Base-by-base conservation (phyloP, 2,888 invertebrate genomes). In the Lamellibrachia columna region DNA sequence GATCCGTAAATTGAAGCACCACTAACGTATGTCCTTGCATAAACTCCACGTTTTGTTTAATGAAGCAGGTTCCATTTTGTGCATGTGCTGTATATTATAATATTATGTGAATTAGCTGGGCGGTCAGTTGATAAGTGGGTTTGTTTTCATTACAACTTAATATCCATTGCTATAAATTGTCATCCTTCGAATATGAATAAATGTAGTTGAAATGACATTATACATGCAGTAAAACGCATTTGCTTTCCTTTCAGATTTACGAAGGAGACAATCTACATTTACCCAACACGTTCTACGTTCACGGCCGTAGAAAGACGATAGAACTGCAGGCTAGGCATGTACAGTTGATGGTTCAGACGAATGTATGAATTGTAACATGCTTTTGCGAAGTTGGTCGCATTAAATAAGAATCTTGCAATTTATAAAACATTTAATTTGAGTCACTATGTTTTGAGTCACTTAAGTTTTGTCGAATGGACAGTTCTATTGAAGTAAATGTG, bases 211-310 rank as follows among this genome's bases (percentile, higher is more conserved):
- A 75, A 75, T 75, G 6, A 15, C 75, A 22, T 75, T 22, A 75
- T 75, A 22, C 40, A 40, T 75, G 75, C 22, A 75, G 11, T 55
- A 9, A 55, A 15, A 2, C 6, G 75, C n/a, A 75, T 6, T n/a
- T 15, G 15, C n/a, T 22, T 75, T 75, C 4, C 3, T 75, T 52
- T 58, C 91, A 91, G 91, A 91, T 91, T 53, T 91, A 55, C 91
- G 91, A 58, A 6, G 91, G 91, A 53, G 91, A 91, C 55, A 91
- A 91, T 91, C 58, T 91, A 53, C 53, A 55, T 22, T 91, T 91
- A 91, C 55, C 91, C 53, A 8, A 91, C 91, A 91, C 91, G 53
- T 91, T 91, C 55, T 91, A 91, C 55, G 91, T 91, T 52, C 91
- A 91, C 40, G 91, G 91, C 11, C 53, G 58, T 40, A 52, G 53